phyloP scores from a whole-genome alignment of 2,797 vertebrate genomes.

The Potorous gilbertii region DNA sequence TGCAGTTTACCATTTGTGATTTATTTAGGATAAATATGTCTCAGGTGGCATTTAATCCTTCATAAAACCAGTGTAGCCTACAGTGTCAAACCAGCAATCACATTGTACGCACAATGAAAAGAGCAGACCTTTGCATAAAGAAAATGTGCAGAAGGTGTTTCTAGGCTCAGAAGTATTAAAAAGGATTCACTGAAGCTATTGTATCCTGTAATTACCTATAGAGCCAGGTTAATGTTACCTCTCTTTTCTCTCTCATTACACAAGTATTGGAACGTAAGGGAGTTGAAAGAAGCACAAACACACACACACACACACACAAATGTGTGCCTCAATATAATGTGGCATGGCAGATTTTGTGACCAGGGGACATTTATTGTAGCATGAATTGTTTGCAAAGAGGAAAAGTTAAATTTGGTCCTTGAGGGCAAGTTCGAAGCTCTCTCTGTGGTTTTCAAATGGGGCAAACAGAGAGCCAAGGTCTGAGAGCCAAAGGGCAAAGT shows the following conservation, averaged over 20 bases:
- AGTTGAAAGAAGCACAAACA: background rate
- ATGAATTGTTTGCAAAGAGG: background rate
- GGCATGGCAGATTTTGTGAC: background rate
- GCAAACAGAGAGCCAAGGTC: background rate
- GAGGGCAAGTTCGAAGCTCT: rapidly evolving
- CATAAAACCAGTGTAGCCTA: constrained; percentile 88
- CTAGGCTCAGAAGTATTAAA: constrained; percentile 71
- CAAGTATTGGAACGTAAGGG: constrained; percentile 43
- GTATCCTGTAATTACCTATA: constrained; percentile 77
- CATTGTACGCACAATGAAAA: constrained; percentile 85
- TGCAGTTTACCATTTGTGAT: constrained; percentile 87
- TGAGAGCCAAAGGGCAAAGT: background rate
- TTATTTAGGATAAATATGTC: constrained; percentile 89
- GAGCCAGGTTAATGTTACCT: constrained; percentile 76
- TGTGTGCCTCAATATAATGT: constrained; percentile 18
- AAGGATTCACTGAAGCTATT: constrained; percentile 68
- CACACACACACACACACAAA: background rate
- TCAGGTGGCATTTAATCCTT: constrained; percentile 90
- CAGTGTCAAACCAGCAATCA: constrained; percentile 88
- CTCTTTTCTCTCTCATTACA: constrained; percentile 53
- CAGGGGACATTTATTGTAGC: background rate
- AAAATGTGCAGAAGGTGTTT: constrained; percentile 76
- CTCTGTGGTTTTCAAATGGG: background rate
- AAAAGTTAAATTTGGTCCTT: background rate
- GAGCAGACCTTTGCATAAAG: constrained; percentile 85